Conservation (phyloP, 2,888 invertebrate species). For the Gymnoscelis rufifasciata region DNA sequence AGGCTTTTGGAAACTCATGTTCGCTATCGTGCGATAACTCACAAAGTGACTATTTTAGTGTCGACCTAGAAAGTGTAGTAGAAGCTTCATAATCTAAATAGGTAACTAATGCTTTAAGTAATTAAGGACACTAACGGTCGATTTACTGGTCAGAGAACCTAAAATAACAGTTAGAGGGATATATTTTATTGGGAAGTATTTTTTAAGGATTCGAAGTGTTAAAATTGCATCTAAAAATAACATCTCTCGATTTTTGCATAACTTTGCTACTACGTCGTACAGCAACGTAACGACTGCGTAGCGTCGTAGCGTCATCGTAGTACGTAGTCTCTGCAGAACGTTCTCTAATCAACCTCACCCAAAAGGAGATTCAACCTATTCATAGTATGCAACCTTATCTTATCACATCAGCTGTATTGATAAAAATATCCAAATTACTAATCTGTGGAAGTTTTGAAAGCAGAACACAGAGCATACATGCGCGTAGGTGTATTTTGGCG, state of each 20-base stretch:
- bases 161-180: too few relatives aligned
- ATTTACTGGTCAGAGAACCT: too few relatives aligned
- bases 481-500: constrained; percentile 77
- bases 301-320: too few relatives aligned
- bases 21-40: not conserved
- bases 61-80: not conserved
- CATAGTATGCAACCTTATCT: constrained; percentile 25
- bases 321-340: not conserved
- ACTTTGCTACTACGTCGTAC: constrained; percentile 44
- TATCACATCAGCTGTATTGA: constrained; percentile 19
- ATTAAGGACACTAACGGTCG: too few relatives aligned
- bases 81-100: not conserved
- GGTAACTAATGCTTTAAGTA: too few relatives aligned
- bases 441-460: constrained; percentile 61
- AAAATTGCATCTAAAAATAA: constrained; percentile 22
- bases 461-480: constrained; percentile 58
- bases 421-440: constrained; percentile 27
- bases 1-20: not conserved
- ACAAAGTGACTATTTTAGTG: not conserved
- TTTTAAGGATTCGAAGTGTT: too few relatives aligned
- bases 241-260: constrained; percentile 12
- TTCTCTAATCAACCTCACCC: not conserved
- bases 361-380: constrained; percentile 1
- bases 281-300: constrained; percentile 33
- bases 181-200: too few relatives aligned